Evolutionary conservation across 1,140 invertebrate genomes (phyloP).

Genomic region (Orius laevigatus): DNA sequence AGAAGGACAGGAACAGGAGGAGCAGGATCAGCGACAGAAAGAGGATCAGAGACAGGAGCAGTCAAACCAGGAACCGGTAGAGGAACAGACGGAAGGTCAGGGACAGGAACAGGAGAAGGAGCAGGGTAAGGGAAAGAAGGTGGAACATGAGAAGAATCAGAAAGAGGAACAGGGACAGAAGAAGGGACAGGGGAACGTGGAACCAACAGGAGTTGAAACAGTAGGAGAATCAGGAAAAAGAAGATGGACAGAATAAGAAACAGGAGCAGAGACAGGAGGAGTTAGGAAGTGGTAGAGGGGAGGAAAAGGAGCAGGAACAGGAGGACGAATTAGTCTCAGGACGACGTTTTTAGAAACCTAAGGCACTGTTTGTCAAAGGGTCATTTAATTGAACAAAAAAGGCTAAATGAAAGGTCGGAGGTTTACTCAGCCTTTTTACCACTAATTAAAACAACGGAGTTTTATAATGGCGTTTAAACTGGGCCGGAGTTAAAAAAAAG

Average conservation of each 20-base stretch:
- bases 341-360: no score
- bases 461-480: constrained; percentile 10
- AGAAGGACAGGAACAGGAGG: not conserved
- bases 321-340: no score
- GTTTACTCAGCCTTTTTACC: constrained; percentile 4
- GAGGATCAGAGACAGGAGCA: not conserved
- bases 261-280: no score
- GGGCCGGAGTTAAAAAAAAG: constrained; percentile 7
- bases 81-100: constrained; percentile 1
- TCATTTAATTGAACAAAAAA: no score
- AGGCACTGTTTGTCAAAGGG: no score
- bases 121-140: not conserved
- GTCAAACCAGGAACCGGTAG: not conserved
- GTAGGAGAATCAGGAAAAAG: no score
- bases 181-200: constrained; percentile 2
- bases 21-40: not conserved
- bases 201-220: no score
- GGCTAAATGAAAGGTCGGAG: constrained; percentile 8
- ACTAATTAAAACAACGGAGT: constrained; percentile 8
- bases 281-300: no score
- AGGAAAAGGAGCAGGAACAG: no score
- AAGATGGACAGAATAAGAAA: no score
- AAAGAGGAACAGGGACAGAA: not conserved
- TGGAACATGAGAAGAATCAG: not conserved
- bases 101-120: not conserved